Base-by-base conservation (phyloP, 2,797 vertebrate species). In the Mormyrus hasselquistii region DNA sequence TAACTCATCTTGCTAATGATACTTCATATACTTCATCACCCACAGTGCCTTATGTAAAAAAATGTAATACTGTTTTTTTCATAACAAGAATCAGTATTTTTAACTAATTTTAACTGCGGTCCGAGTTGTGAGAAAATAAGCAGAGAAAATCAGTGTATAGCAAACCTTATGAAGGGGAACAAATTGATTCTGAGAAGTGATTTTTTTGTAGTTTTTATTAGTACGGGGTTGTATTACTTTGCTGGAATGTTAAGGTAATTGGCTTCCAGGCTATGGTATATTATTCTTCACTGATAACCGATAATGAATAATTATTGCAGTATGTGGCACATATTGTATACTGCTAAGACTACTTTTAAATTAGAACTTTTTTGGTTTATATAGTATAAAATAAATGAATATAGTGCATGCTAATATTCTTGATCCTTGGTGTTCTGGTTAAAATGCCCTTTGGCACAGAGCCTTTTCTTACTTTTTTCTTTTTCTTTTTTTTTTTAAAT, bases 401-500 rank as follows among this genome's bases (percentile, higher is more conserved):
- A 62, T 16, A 41, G 7, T 87, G 34, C 47, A 9, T n/a, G 19
- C 44, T 50, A 38, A n/a, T 25, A 59, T 84, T n/a, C 7, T 50
- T 53, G 59, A 69, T 73, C 44, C 22, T 88, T 90, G 73, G 87
- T 89, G 87, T 88, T 73, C n/a, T 65, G 87, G 89, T 91, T 87
- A 86, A 87, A 89, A 84, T 89, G 59, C 47, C 88, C 10, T 25
- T 87, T 89, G 89, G 14, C 87, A 69, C 62, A 16, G 69, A 49
- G 47, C 44, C 38, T 7, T 59, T 65, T 41, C 29, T 34, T 34
- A 34, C 29, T 34, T 34, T 34, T 34, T 34, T 34, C 29, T 34
- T 34, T 34, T 12, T 16, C 90, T 90, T 38, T 91, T 92, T 93
- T 95, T 93, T 95, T 95, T 92, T 93, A 95, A 94, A 94, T 92